A percentile compares a stretch with the other conserved stretches of the same genome.
Evolutionary conservation across 2,888 invertebrate genomes (phyloP).

Genomic region (Lasioglossum villosulum): DNA sequence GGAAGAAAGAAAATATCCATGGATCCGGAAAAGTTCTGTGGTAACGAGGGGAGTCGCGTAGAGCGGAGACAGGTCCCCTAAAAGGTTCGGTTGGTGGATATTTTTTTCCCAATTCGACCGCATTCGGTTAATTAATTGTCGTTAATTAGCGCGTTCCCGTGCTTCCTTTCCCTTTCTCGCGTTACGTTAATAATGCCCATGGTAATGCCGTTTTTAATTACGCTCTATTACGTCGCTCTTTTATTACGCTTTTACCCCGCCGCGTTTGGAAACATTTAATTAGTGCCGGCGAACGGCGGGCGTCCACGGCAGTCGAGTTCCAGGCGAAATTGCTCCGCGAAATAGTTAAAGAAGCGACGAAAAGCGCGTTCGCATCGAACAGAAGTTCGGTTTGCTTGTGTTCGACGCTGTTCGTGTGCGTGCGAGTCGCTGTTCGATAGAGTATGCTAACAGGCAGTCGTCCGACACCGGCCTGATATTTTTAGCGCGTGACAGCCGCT

Average conservation of each 20-base stretch:
- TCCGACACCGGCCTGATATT: neutral
- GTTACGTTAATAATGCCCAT: constrained; percentile 32
- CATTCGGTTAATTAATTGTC: constrained; percentile 43
- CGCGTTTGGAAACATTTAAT: constrained; percentile 53
- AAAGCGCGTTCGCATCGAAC: neutral
- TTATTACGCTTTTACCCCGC: constrained; percentile 25
- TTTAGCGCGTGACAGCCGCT: neutral
- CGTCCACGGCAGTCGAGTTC: neutral
- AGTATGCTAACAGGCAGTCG: neutral
- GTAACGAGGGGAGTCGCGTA: neutral
- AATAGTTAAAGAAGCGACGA: constrained; percentile 19
- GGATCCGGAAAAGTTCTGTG: neutral
- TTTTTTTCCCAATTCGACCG: constrained; percentile 18
- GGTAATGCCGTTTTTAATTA: constrained; percentile 53
- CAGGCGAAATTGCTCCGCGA: constrained; percentile 2
- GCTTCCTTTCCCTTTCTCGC: constrained; percentile 14
- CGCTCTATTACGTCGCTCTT: constrained; percentile 46
- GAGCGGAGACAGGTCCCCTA: neutral
- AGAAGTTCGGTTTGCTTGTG: neutral
- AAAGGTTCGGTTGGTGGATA: neutral
- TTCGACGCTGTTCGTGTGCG: neutral
- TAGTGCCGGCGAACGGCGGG: constrained; percentile 22
- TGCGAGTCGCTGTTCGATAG: neutral
- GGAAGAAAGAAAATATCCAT: neutral
- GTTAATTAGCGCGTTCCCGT: constrained; percentile 47